A percentile compares a stretch with the other conserved stretches of the same genome.
These are phyloP conservation scores for Podarcis siculus DNA, from an alignment of 2,797 vertebrate genomes.

Conservation along the genomic window DNA sequence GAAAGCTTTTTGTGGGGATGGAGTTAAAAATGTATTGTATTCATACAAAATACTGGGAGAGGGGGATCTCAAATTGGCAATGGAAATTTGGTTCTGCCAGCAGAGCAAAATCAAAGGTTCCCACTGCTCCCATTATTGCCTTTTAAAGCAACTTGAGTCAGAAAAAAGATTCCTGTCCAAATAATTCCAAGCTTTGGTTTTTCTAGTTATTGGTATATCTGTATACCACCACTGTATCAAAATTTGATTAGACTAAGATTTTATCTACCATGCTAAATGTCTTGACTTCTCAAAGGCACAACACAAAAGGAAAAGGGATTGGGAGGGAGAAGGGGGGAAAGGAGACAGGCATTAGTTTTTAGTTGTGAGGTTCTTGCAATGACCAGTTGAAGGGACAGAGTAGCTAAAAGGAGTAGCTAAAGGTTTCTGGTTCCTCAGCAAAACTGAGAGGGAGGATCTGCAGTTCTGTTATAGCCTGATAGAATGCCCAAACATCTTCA, in stretches of 20 bases:
- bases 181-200: background rate
- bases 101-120: background rate
- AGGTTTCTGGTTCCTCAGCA: too few relatives aligned
- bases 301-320: too few relatives aligned
- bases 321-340: too few relatives aligned
- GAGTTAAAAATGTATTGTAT: background rate
- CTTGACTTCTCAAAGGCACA: background rate
- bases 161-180: background rate
- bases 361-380: too few relatives aligned
- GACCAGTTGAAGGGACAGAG: too few relatives aligned
- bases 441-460: too few relatives aligned
- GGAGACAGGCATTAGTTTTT: too few relatives aligned
- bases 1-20: background rate
- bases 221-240: background rate
- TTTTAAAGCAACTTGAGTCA: background rate
- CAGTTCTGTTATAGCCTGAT: too few relatives aligned
- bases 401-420: too few relatives aligned
- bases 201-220: background rate
- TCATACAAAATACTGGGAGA: background rate
- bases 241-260: background rate
- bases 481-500: too few relatives aligned
- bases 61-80: background rate
- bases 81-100: background rate
- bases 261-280: background rate
- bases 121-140: background rate